Evolutionary conservation across 2,888 invertebrate genomes (phyloP), one percentile per base, ranked within the genome.

Genomic region (Hydrotaea cyrtoneurina): DNA sequence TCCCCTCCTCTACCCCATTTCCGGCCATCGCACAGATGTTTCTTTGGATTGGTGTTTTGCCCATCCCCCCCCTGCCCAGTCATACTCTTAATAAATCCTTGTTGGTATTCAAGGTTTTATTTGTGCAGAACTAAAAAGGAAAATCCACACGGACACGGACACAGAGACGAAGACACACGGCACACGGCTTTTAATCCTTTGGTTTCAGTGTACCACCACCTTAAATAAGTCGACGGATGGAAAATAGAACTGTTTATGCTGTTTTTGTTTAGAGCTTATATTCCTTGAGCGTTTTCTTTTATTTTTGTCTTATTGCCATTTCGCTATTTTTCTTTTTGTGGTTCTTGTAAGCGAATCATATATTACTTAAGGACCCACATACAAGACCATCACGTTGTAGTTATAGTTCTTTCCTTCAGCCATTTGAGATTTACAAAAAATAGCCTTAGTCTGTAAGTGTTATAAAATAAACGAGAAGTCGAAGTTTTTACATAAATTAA

Each of bases 81-180:
- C 55, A n/a, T n/a, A n/a, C n/a, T n/a, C 76, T 73, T 82, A 85
- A 82, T 80, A 82, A 85, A 82, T 85, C 79, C 85, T 74, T 77
- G 74, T 55, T 77, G 71, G 73, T 39, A 77, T 85, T 85, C 82
- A 85, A 81, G 79, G 77, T 85, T 85, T 85, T 85, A 69, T 85
- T 79, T 74, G 76, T 53, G 8, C 74, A 46, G 66, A 69, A 15
- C 8, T 31, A 8, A n/a, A 36, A 69, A 46, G 21, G 31, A 46
- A 21, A 21, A 46, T 11, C 39, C 46, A 46, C 43, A 46, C 43
- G 21, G 19, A 17, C 23, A 55, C 23, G 21, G n/a, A n/a, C n/a
- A n/a, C n/a, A n/a, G n/a, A n/a, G n/a, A n/a, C n/a, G n/a, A n/a
- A n/a, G n/a, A n/a, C n/a, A n/a, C n/a, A n/a, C n/a, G 2, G 17